phyloP scores from a whole-genome alignment of 92 coral and sea anemone genomes.

The Siderastrea radians region DNA sequence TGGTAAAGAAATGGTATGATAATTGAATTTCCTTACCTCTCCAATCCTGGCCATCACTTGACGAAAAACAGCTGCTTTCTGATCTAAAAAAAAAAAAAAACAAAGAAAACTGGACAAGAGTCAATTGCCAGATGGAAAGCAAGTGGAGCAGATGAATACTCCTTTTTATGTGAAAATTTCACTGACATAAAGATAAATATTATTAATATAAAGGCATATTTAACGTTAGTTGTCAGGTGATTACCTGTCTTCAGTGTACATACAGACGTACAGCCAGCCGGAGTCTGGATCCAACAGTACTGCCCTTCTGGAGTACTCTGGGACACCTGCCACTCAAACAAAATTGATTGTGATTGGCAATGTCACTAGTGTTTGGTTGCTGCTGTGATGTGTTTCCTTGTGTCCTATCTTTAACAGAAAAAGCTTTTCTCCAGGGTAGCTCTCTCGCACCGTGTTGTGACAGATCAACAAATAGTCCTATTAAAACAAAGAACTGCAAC shows the following conservation, averaged over 20 bases:
- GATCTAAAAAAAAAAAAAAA: constrained; percentile 47
- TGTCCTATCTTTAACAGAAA: too few relatives aligned
- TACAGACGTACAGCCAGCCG: constrained; percentile 77
- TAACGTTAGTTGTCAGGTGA: not conserved
- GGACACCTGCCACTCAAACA: constrained; percentile 40
- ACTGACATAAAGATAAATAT: not conserved
- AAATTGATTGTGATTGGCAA: not conserved
- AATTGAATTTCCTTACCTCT: constrained; percentile 55
- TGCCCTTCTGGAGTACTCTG: constrained; percentile 82
- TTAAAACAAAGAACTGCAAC: too few relatives aligned
- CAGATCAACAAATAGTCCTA: too few relatives aligned
- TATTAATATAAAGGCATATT: too few relatives aligned
- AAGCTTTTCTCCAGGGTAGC: too few relatives aligned
- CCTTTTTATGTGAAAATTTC: not conserved
- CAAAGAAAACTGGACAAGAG: not conserved
- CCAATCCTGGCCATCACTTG: constrained; percentile 84
- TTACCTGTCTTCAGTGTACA: constrained; percentile 77
- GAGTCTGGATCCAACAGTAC: constrained; percentile 74
- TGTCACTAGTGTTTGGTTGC: not conserved
- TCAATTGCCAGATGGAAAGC: too few relatives aligned
- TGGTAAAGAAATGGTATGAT: not conserved
- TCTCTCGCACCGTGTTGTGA: too few relatives aligned
- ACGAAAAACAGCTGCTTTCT: constrained; percentile 83
- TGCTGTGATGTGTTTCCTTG: not conserved
- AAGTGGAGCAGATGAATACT: too few relatives aligned